phyloP scores from a whole-genome alignment of 2,888 invertebrate species.

The Patella caerulea region DNA sequence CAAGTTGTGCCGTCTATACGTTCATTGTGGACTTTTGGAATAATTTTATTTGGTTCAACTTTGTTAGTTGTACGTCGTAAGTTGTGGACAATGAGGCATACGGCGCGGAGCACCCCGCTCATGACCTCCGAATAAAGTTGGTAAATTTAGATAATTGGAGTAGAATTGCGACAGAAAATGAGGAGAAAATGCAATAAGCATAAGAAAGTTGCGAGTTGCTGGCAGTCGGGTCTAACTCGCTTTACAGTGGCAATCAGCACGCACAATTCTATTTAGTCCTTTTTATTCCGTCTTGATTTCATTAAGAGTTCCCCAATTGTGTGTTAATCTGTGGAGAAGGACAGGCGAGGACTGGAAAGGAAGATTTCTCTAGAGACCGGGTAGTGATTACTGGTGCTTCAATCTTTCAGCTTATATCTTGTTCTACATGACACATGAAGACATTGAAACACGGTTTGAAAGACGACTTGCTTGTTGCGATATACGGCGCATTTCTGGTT shows the following conservation, averaged over 20 bases:
- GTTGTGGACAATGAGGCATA: not conserved
- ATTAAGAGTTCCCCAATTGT: not conserved
- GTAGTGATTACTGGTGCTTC: not conserved
- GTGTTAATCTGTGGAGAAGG: not conserved
- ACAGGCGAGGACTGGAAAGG: no score
- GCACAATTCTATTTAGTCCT: slow-evolving; percentile 4
- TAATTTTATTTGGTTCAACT: slow-evolving; percentile 3
- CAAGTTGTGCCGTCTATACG: not conserved
- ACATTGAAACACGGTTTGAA: not conserved
- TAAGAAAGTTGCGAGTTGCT: not conserved
- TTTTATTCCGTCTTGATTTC: slow-evolving; percentile 2
- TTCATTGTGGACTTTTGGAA: not conserved
- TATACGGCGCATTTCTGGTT: no score
- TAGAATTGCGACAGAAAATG: not conserved
- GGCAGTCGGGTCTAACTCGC: slow-evolving; percentile 1
- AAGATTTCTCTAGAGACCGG: slow-evolving; percentile 1
- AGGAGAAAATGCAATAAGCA: slow-evolving; percentile 5
- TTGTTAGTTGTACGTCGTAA: not conserved
- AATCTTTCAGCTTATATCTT: not conserved
- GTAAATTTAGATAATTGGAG: not conserved
- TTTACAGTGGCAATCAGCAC: slow-evolving; percentile 1
- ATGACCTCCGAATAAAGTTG: not conserved
- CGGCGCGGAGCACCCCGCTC: not conserved
- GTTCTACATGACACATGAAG: slow-evolving; percentile 6
- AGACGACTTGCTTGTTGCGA: no score